A percentile compares a stretch with the other conserved stretches of the same genome.
Conservation (phyloP, 2,113 vertebrate species). For the Xyrauchen texanus region DNA sequence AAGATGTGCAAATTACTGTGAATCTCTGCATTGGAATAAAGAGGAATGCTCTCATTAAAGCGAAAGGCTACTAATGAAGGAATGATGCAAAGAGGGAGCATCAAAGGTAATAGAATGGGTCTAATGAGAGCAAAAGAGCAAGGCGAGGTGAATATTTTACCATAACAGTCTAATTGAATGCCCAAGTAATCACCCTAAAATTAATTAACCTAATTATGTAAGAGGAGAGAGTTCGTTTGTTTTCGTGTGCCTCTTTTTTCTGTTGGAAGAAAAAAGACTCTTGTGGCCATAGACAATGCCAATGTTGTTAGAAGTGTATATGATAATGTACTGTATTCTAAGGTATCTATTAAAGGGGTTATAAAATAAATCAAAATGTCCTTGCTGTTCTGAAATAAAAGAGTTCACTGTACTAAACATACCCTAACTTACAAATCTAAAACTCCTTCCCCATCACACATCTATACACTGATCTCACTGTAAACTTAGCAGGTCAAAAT, state of each 20-base stretch:
- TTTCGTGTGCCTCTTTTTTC: not conserved
- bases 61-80: constrained; percentile 36
- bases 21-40: constrained; percentile 26
- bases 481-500: too few relatives aligned
- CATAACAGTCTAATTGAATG: constrained; percentile 28
- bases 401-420: too few relatives aligned
- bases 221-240: not conserved
- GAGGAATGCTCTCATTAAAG: constrained; percentile 40
- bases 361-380: too few relatives aligned
- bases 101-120: constrained; percentile 30
- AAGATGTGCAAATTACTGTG: constrained; percentile 44
- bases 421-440: too few relatives aligned
- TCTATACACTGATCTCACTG: too few relatives aligned
- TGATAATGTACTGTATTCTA: too few relatives aligned
- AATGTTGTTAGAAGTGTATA: not conserved
- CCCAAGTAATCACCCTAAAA: constrained; percentile 11
- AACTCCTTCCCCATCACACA: too few relatives aligned
- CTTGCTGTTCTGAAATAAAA: too few relatives aligned
- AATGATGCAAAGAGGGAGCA: constrained; percentile 35
- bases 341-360: too few relatives aligned
- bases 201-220: constrained; percentile 43
- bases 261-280: not conserved
- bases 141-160: constrained; percentile 44
- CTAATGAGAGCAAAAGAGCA: constrained; percentile 36
- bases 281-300: not conserved